Conservation (phyloP, 2,888 invertebrate genomes). For the Gasteruption jaculator region DNA sequence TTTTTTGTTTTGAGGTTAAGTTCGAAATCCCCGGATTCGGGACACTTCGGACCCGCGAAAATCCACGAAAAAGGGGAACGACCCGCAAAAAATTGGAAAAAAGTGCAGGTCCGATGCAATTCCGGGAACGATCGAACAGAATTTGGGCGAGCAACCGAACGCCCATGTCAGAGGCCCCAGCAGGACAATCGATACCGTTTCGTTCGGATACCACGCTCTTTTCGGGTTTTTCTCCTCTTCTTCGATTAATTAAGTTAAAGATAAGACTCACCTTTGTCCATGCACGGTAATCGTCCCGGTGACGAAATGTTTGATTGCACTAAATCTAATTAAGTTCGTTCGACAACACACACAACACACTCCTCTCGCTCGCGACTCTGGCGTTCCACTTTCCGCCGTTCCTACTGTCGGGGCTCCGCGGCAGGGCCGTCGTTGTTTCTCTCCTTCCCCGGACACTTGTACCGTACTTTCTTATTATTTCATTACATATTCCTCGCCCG, state of each 20-base stretch:
- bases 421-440: constrained; percentile 7
- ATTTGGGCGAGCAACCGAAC: too few species aligned
- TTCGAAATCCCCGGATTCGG: constrained; percentile 13
- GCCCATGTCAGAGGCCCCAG: too few species aligned
- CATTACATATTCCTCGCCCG: not conserved
- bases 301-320: constrained; percentile 25
- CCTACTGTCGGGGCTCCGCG: constrained; percentile 25
- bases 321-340: constrained; percentile 42
- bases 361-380: constrained; percentile 38
- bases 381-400: constrained; percentile 35
- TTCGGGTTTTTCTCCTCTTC: constrained; percentile 12
- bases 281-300: constrained; percentile 11
- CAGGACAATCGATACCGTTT: too few species aligned
- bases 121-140: too few species aligned
- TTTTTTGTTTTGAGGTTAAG: constrained; percentile 39
- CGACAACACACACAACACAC: constrained; percentile 45
- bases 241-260: constrained; percentile 2
- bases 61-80: too few species aligned
- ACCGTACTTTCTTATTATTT: constrained; percentile 9
- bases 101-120: too few species aligned
- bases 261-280: too few species aligned
- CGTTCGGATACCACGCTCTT: too few species aligned
- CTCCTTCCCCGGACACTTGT: too few species aligned
- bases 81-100: too few species aligned
- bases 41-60: too few species aligned